Percentiles rank a stretch among this genome's conserved stretches.
These are phyloP conservation scores for Heliocidaris erythrogramma DNA, from an alignment of 35 echinoderm and acorn worm species.

Conservation along the genomic window DNA sequence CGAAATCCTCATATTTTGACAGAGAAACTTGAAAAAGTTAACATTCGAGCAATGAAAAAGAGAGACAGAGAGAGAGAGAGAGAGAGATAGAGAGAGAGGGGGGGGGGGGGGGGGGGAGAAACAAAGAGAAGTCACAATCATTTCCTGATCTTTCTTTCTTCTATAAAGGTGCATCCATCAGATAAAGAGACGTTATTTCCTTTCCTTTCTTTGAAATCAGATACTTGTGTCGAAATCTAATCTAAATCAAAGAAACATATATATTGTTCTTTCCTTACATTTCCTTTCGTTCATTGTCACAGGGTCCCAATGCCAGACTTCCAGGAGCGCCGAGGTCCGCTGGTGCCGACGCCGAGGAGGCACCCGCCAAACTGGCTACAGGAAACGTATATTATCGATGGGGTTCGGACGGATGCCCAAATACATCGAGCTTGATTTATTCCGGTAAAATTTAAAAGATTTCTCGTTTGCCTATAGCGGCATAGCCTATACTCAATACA, in stretches of 20 bases:
- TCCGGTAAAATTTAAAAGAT: not conserved
- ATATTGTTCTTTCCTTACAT: not conserved
- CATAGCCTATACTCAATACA: too few relatives aligned
- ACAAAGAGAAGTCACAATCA: not conserved
- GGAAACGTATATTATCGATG: not conserved
- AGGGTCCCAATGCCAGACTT: not conserved
- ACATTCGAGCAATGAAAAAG: too few relatives aligned
- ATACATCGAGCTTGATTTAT: conserved; percentile 6
- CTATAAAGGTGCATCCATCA: not conserved
- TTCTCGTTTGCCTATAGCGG: too few relatives aligned
- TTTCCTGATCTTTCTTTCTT: not conserved
- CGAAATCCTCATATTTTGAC: too few relatives aligned
- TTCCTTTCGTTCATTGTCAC: not conserved
- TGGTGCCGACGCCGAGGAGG: not conserved
- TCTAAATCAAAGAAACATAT: not conserved
- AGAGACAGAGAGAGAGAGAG: not conserved
- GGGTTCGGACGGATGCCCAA: not conserved
- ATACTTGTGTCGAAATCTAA: not conserved
- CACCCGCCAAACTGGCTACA: not conserved
- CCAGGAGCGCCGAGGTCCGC: not conserved
- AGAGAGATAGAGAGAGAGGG: not conserved
- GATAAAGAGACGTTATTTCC: not conserved
- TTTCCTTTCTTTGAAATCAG: not conserved
- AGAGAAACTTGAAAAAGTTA: too few relatives aligned
- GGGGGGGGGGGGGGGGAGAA: too few relatives aligned